Evolutionary conservation across 2,113 vertebrate genomes (phyloP).

Genomic region (Ibidorhyncha struthersii): DNA sequence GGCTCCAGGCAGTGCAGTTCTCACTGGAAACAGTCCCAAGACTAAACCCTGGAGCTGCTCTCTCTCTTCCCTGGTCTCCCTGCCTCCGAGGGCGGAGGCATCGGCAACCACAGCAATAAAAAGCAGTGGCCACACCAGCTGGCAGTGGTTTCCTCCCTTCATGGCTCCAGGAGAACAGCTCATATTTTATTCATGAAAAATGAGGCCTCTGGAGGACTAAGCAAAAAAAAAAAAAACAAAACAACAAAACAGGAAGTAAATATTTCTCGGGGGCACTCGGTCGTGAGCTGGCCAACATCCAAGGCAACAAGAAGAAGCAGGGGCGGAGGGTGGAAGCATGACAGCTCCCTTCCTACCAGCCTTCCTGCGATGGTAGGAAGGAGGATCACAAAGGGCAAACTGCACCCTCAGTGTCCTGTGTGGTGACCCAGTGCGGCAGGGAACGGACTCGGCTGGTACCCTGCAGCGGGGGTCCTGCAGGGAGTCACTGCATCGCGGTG

Average conservation of each 20-base stretch:
- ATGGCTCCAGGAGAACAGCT: slow-evolving; percentile 47
- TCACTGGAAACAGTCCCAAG: neutral
- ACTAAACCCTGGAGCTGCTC: neutral
- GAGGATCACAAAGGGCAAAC: neutral
- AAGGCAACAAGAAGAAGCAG: neutral
- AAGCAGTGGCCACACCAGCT: slow-evolving; percentile 48
- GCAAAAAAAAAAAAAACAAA: neutral
- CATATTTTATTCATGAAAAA: slow-evolving; percentile 78
- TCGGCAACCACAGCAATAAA: slow-evolving; percentile 69
- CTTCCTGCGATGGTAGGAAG: neutral
- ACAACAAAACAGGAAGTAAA: slow-evolving; percentile 66
- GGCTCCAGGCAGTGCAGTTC: neutral
- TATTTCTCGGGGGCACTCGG: slow-evolving; percentile 45
- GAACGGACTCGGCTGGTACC: neutral
- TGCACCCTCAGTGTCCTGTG: neutral
- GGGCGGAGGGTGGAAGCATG: neutral
- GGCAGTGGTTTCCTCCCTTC: slow-evolving; percentile 57
- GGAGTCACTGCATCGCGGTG: neutral
- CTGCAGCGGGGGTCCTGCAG: neutral
- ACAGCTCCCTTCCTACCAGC: neutral
- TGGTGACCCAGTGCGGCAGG: neutral
- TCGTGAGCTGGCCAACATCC: neutral
- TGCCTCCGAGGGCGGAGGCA: slow-evolving; percentile 18
- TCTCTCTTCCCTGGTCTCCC: neutral
- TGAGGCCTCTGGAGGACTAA: slow-evolving; percentile 39